phyloP scores from a whole-genome alignment of 2,113 vertebrate species.

The Zosterops hypoxanthus region DNA sequence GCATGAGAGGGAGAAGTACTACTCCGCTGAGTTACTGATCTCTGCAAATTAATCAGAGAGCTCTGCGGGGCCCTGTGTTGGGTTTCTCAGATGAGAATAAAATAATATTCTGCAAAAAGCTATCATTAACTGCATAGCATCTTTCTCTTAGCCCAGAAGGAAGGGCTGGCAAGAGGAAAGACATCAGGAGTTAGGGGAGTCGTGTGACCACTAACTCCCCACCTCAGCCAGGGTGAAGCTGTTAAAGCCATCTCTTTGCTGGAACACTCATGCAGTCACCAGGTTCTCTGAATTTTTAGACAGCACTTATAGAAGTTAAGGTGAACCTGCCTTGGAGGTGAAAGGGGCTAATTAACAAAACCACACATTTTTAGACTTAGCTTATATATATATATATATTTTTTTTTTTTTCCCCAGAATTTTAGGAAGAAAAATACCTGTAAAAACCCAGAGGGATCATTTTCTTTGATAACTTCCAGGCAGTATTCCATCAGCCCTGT shows the following conservation, averaged over 20 bases:
- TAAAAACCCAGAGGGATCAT: constrained; percentile 94
- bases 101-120: not conserved
- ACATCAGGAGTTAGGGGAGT: not conserved
- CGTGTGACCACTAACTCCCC: not conserved
- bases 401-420: not conserved
- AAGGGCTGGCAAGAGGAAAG: not conserved
- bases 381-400: not conserved
- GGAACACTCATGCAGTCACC: not conserved
- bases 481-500: constrained; percentile 98
- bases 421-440: constrained; percentile 78
- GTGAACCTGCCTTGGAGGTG: not conserved
- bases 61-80: not conserved
- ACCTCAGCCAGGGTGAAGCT: rapidly evolving
- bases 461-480: constrained; percentile 96
- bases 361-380: not conserved
- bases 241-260: not conserved
- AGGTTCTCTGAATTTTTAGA: not conserved
- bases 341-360: not conserved
- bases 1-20: not conserved
- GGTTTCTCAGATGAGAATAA: not conserved
- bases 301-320: not conserved
- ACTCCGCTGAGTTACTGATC: not conserved
- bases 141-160: not conserved
- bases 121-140: not conserved
- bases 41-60: not conserved